These are phyloP conservation scores for Stenolophus ochropezus DNA, from an alignment of 2,888 invertebrate species.

Conservation along the genomic window DNA sequence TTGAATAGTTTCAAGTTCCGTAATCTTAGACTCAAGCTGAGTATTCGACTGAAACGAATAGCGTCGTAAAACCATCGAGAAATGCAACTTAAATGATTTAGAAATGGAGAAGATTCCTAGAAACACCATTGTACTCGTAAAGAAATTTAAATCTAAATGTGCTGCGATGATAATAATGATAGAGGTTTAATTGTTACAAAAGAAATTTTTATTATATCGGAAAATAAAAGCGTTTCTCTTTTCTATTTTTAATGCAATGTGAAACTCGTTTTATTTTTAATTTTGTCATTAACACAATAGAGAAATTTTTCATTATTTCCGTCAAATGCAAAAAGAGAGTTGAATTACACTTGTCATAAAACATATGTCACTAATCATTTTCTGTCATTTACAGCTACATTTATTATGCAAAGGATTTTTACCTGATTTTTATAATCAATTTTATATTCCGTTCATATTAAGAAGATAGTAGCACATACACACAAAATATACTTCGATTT, in stretches of 20 bases:
- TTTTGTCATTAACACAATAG: not conserved
- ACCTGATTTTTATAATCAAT: too few relatives aligned
- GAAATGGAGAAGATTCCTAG: not conserved
- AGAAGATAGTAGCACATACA: too few relatives aligned
- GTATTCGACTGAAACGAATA: not conserved
- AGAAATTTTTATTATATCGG: not conserved
- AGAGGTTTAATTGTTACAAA: not conserved
- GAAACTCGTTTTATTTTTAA: not conserved
- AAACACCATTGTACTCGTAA: not conserved
- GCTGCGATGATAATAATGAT: not conserved
- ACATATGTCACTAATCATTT: too few relatives aligned
- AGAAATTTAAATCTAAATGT: not conserved
- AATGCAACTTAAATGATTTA: not conserved
- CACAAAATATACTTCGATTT: too few relatives aligned
- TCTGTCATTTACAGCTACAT: too few relatives aligned
- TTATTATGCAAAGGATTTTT: too few relatives aligned
- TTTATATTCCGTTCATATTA: too few relatives aligned
- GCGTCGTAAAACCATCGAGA: constrained; percentile 17
- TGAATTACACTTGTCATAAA: too few relatives aligned
- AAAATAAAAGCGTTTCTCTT: not conserved
- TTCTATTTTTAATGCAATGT: not conserved
- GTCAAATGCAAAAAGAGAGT: too few relatives aligned
- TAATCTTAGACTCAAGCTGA: constrained; percentile 25
- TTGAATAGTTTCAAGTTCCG: constrained; percentile 30
- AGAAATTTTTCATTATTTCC: not conserved